Conservation (phyloP, 2,113 vertebrate genomes). For the Larimichthys polyactis region DNA sequence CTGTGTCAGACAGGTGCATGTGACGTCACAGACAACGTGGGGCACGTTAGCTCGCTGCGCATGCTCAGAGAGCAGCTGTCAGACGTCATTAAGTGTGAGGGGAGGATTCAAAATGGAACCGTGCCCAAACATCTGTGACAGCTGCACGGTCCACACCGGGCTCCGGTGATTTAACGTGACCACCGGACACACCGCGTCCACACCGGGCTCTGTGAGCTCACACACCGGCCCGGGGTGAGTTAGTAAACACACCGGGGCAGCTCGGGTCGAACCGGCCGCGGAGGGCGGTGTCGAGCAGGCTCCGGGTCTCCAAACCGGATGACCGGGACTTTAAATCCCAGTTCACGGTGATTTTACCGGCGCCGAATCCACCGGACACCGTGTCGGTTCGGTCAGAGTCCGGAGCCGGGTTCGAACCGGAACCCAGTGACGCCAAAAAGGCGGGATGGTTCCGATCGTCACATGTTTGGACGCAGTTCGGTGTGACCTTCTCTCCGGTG, state of each 20-base stretch:
- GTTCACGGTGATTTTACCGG: too few relatives aligned
- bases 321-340: too few relatives aligned
- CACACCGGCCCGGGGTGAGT: not conserved
- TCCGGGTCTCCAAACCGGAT: too few relatives aligned
- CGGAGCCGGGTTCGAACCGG: fast-evolving
- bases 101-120: not conserved
- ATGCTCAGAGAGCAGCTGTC: constrained; percentile 21
- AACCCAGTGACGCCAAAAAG: fast-evolving
- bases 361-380: not conserved
- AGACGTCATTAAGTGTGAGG: not conserved
- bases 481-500: not conserved
- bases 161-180: not conserved
- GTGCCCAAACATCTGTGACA: constrained; percentile 16
- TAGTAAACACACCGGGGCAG: too few relatives aligned
- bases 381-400: fast-evolving
- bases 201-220: not conserved
- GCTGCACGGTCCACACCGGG: constrained; percentile 1
- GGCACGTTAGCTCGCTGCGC: not conserved
- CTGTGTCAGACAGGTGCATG: too few relatives aligned
- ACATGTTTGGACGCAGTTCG: constrained; percentile 6
- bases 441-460: not conserved
- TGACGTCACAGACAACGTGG: too few relatives aligned
- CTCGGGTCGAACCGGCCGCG: not conserved
- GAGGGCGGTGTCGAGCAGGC: constrained; percentile 33
- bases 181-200: not conserved